Base-by-base conservation (phyloP, 1,140 invertebrate genomes). In the Notospermus geniculatus region DNA sequence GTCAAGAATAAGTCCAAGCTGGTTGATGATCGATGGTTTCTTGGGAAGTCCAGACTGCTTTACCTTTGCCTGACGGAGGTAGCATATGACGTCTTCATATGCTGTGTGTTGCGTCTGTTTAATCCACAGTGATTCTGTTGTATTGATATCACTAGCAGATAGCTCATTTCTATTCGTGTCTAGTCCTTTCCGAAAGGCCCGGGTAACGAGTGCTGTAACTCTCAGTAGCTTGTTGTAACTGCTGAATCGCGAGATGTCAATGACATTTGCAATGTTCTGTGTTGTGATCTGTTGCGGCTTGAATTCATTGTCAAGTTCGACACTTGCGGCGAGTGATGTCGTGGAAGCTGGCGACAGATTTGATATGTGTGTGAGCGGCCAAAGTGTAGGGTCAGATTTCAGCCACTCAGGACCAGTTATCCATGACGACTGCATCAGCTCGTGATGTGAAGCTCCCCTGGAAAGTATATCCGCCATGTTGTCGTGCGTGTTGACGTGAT, bases 381-480 rank as follows among this genome's bases (percentile, higher is more conserved):
- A 50, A 50, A n/a, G 4, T 27, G 46, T 7, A 9, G 4, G 4
- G 4, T 5, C 4, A 4, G 4, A 7, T 50, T 27, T 19, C 5
- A 50, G 46, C 46, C 46, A 50, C 4, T 50, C 46, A 7, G 46
- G 46, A 7, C 46, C 46, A n/a, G 4, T 50, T 9, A 19, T 7
- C 46, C 46, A 50, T 5, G 5, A 5, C n/a, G 46, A 50, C 4
- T 23, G 4, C 25, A 5, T 50, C 46, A 50, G n/a, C n/a, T 50
- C 19, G n/a, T 5, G 5, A 50, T 7, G 4, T 4, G 5, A 7
- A 5, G 46, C 46, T 23, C 46, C 46, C 9, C 46, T 5, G 4
- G 46, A 50, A 9, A 50, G 46, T 23, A 50, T 50, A 27, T 50
- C 46, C 5, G 46, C 46, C 4, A n/a, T 50, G n/a, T 50, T 50